A percentile compares a stretch with the other conserved stretches of the same genome.
Conservation (phyloP, 1,140 invertebrate genomes). For the Palaemon carinicauda region DNA sequence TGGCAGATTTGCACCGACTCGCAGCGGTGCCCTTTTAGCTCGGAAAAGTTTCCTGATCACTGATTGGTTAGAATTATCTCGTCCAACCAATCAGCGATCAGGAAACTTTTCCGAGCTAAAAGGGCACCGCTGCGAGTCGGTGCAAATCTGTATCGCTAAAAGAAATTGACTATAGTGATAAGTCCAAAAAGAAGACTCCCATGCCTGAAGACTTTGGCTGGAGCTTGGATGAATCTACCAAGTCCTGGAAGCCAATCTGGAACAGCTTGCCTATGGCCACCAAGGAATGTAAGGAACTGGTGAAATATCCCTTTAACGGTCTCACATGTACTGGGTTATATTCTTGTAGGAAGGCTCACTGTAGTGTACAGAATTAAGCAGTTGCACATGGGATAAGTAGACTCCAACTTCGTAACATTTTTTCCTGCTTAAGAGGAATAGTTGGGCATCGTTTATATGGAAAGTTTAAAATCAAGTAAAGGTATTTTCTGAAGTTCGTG, state of each 20-base stretch:
- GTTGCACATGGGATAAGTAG: background rate
- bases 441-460: background rate
- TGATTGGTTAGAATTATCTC: too few species aligned
- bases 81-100: too few species aligned
- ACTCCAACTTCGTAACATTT: too few species aligned
- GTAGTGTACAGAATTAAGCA: background rate
- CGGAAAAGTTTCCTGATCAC: too few species aligned
- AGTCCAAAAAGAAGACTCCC: background rate
- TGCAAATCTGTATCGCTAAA: too few species aligned
- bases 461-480: background rate
- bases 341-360: background rate
- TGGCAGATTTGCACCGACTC: too few species aligned
- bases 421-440: background rate
- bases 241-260: background rate
- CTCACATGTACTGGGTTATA: background rate
- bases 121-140: too few species aligned
- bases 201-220: background rate
- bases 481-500: too few species aligned
- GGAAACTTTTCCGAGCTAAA: too few species aligned
- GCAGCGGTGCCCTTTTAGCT: too few species aligned
- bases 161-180: too few species aligned
- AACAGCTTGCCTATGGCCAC: background rate
- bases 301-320: background rate
- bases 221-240: background rate
- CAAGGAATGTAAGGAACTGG: background rate